Evolutionary conservation across 1,140 invertebrate genomes (phyloP), one percentile per base, ranked within the genome.

Genomic region (Pemphigus obesinymphae): DNA sequence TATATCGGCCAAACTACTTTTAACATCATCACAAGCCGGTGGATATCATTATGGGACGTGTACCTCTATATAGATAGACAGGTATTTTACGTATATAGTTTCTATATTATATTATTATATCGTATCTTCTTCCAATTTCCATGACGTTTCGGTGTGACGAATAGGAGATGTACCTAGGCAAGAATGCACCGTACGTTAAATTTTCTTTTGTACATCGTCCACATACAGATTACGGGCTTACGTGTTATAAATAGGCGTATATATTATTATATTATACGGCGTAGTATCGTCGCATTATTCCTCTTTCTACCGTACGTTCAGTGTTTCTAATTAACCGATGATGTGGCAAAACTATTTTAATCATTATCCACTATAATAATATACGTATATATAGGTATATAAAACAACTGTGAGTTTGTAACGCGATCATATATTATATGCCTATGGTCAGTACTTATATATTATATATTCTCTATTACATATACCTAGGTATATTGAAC

Each of bases 241-340:
- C 66, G 13, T 37, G 40, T 70, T 3, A 43, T 70, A 70, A 43
- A 45, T 70, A 26, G 2, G 37, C n/a, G 4, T 13, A 66, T n/a
- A 66, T 66, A n/a, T 29, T 13, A n/a, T n/a, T n/a, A n/a, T n/a
- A n/a, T n/a, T 63, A 37, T 6, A 63, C 2, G n/a, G 66, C 23
- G 40, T 45, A 17, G n/a, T 43, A 40, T n/a, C 13, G 34, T 68
- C 20, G 37, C n/a, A 23, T 26, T 58, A 8, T 70, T 45, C 66
- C 31, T 78, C 31, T 78, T 55, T 53, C 73, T 55, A 3, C 31
- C 34, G 31, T 37, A 23, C 50, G 73, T 58, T 43, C 50, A 37
- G 73, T n/a, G n/a, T 78, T 78, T 78, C 73, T 78, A 78, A 78
- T 78, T 78, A 78, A 78, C 73, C 17, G 73, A 78, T 78, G 73